Evolutionary conservation across 2,113 vertebrate genomes (phyloP).

Genomic region (Illadopsis cleaveri): DNA sequence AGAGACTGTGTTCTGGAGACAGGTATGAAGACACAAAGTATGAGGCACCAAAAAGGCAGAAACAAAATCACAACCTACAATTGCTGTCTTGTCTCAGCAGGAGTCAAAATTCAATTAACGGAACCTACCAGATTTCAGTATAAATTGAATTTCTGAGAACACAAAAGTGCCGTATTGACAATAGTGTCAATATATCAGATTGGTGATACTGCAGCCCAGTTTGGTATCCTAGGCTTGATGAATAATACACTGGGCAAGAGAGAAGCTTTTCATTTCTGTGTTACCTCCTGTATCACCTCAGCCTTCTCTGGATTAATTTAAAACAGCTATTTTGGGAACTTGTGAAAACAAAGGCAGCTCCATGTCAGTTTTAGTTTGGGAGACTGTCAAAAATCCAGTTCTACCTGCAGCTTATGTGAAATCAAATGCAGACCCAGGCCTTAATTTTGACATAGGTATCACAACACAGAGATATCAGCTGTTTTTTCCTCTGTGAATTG

Average conservation of each 20-base stretch:
- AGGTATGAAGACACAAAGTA: background rate
- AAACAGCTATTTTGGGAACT: background rate
- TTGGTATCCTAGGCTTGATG: background rate
- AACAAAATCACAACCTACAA: background rate
- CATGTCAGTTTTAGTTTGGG: background rate
- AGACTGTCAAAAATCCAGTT: background rate
- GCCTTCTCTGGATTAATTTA: background rate
- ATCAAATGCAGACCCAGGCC: background rate
- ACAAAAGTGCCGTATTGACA: background rate
- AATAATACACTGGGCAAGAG: background rate
- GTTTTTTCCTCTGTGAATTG: background rate
- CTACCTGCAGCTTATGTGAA: background rate
- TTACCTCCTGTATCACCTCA: background rate
- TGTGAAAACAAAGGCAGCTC: background rate
- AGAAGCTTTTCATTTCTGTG: background rate
- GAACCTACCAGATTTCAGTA: background rate
- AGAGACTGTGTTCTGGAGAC: background rate
- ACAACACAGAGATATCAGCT: background rate
- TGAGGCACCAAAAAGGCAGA: background rate
- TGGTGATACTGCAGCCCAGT: background rate
- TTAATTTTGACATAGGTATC: background rate
- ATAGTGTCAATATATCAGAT: background rate
- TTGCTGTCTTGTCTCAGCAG: background rate
- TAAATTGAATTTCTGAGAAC: background rate
- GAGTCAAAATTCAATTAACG: background rate